These are phyloP conservation scores for Sander lucioperca DNA, from an alignment of 2,113 vertebrate species.

Conservation along the genomic window DNA sequence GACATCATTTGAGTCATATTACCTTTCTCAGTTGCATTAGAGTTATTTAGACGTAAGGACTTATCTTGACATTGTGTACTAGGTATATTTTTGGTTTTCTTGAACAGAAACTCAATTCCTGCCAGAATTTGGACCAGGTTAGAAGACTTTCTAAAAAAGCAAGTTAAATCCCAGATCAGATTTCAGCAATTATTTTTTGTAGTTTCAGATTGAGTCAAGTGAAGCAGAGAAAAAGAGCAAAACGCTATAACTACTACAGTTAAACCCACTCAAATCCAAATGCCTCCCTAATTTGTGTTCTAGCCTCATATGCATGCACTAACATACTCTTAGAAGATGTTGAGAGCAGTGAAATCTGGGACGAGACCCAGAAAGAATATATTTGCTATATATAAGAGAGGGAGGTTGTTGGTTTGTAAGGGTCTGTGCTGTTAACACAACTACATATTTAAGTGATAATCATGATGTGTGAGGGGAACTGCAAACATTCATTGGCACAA, in stretches of 20 bases:
- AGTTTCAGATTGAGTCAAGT: not conserved
- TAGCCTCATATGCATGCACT: constrained; percentile 50
- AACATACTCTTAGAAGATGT: constrained; percentile 31
- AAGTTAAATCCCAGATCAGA: not conserved
- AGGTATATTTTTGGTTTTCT: constrained; percentile 1
- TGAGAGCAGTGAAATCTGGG: constrained; percentile 48
- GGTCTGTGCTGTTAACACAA: not conserved
- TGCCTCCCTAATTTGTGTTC: constrained; percentile 45
- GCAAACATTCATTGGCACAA: constrained; percentile 25
- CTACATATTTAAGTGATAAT: constrained; percentile 2
- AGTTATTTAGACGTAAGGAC: not conserved
- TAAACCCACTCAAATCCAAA: constrained; percentile 29
- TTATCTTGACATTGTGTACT: not conserved
- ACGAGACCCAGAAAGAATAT: constrained; percentile 22
- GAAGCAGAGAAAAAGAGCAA: not conserved
- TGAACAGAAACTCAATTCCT: not conserved
- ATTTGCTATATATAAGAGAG: constrained; percentile 1
- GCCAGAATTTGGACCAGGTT: not conserved
- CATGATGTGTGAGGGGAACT: not conserved
- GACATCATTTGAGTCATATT: not conserved
- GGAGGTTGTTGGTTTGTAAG: constrained; percentile 7
- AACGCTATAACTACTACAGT: constrained; percentile 22
- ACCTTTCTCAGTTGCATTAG: not conserved
- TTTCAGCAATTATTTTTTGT: not conserved
- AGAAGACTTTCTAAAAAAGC: constrained; percentile 1